Evolutionary conservation across 2,797 vertebrate species (phyloP).

Genomic region (Hemibagrus guttatus): DNA sequence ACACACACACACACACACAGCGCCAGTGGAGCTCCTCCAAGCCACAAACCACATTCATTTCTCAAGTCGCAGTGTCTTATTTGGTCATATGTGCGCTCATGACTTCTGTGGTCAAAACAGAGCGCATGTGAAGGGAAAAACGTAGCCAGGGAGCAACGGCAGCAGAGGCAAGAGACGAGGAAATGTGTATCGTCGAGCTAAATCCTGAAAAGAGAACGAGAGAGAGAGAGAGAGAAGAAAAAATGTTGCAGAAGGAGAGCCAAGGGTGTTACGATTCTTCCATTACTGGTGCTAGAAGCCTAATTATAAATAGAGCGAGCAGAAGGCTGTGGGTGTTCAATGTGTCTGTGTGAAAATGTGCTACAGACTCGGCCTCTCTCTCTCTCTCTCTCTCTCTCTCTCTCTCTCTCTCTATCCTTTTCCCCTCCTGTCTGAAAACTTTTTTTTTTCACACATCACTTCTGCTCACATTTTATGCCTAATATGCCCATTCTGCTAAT

Average conservation of each 20-base stretch:
- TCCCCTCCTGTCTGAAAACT: slow-evolving; percentile 35
- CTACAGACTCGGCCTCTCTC: slow-evolving; percentile 50
- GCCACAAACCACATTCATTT: slow-evolving; percentile 84
- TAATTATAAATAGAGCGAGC: slow-evolving; percentile 65
- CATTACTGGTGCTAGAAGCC: slow-evolving; percentile 56
- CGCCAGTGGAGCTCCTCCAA: slow-evolving; percentile 64
- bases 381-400: slow-evolving; percentile 43
- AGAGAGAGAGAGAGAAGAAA: not conserved
- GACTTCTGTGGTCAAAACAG: slow-evolving; percentile 77
- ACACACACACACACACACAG: slow-evolving; percentile 51
- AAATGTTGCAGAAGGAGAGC: slow-evolving; percentile 51
- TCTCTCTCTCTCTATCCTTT: slow-evolving; percentile 23
- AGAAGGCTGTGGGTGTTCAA: slow-evolving; percentile 64
- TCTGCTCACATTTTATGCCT: slow-evolving; percentile 50
- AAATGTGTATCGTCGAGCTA: slow-evolving; percentile 16
- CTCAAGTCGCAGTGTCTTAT: slow-evolving; percentile 70
- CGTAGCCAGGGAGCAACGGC: slow-evolving; percentile 56
- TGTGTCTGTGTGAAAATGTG: slow-evolving; percentile 59
- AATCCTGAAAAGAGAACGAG: slow-evolving; percentile 27
- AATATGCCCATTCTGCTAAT: slow-evolving; percentile 55
- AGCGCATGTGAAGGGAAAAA: slow-evolving; percentile 73
- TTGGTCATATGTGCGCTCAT: slow-evolving; percentile 71
- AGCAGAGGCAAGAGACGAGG: slow-evolving; percentile 39
- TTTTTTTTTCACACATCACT: slow-evolving; percentile 54
- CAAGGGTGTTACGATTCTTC: slow-evolving; percentile 55